Evolutionary conservation across 2,113 vertebrate genomes (phyloP), one percentile per base, ranked within the genome.

Genomic region (Hiodon alosoides): DNA sequence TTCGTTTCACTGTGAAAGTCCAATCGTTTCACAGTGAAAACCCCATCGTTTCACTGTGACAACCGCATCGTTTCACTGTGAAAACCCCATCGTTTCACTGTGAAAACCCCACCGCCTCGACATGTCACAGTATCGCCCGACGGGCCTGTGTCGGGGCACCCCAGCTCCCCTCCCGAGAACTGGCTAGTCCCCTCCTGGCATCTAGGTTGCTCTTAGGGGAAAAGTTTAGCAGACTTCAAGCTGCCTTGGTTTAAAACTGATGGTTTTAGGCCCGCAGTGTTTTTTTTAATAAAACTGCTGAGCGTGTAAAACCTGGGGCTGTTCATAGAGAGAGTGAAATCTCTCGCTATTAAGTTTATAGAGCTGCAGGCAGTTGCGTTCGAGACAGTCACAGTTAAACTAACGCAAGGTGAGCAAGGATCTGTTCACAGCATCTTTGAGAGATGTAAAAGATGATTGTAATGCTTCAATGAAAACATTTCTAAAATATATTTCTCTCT

Each of bases 21-120:
- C 31, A 31, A 82, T 80, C 82, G 87, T 84, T 88, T 84, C 14
- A 75, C 78, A 62, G 58, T 80, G 84, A 81, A 46, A 66, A 73
- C 81, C 80, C 75, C 4, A 31, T 31, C 31, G 2, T 31, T 78
- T 82, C 80, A 76, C 6, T 13, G 58, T 3, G 55, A 52, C 16
- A 57, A n/a, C 16, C 78, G 54, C 61, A 68, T 66, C 46, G 81
- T 81, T 64, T 77, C 78, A 31, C 31, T 31, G 31, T 31, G 31
- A 31, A 31, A 31, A 31, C 31, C 31, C 31, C 31, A 31, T 31
- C 31, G 31, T 31, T 31, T 31, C 31, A 31, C 31, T 31, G 31
- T 31, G 31, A 31, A 31, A 31, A 31, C 31, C 31, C 31, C 31
- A 31, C 31, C 31, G 31, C 31, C 31, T 31, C 31, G 31, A 31